Conservation (phyloP, 2,797 vertebrate genomes). For the Spheniscus humboldti region DNA sequence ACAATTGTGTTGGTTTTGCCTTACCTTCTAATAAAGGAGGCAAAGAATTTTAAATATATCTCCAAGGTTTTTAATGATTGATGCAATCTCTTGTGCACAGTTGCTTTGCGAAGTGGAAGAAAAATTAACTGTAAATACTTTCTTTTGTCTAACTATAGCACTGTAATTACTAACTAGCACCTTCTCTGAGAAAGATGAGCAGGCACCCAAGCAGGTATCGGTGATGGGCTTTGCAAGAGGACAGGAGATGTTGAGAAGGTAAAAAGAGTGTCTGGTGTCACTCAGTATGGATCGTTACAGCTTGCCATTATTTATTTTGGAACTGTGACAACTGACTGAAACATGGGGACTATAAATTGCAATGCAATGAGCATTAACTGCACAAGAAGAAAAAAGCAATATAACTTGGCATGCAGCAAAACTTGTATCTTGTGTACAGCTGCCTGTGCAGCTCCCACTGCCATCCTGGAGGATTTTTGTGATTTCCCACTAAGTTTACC, state of each 20-base stretch:
- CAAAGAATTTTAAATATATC: background rate
- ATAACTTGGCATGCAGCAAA: background rate
- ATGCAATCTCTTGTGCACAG: background rate
- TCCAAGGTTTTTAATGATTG: background rate
- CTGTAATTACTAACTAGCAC: background rate
- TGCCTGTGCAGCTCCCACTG: background rate
- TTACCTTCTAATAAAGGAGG: background rate
- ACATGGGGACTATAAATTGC: conserved; percentile 18
- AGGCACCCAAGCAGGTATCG: background rate
- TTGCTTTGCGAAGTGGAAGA: background rate
- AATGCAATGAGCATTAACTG: background rate
- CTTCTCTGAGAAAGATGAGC: background rate
- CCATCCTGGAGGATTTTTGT: background rate
- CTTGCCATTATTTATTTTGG: conserved; percentile 11
- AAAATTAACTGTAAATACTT: background rate
- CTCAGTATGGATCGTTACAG: background rate
- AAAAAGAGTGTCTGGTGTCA: background rate
- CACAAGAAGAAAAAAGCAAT: background rate
- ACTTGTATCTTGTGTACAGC: background rate
- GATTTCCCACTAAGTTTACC: background rate
- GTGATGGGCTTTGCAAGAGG: background rate
- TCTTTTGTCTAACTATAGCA: background rate
- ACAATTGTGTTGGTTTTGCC: background rate
- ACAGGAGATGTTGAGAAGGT: background rate
- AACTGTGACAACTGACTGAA: background rate